Evolutionary conservation across 2,888 invertebrate species (phyloP).

Genomic region (Eulithis prunata): DNA sequence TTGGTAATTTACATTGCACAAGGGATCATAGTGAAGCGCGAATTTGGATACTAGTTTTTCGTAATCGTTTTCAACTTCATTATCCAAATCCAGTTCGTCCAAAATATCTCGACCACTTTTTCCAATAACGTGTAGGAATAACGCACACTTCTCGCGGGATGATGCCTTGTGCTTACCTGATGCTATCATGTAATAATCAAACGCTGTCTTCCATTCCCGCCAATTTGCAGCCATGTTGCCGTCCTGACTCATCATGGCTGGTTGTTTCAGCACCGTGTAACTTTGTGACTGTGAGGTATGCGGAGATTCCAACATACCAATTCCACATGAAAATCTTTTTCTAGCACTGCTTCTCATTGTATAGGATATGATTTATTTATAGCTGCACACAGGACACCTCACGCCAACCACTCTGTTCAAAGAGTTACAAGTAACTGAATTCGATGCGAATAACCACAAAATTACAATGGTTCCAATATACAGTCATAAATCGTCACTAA

Average conservation of each 20-base stretch:
- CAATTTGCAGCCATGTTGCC: slow-evolving; percentile 28
- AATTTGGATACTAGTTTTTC: slow-evolving; percentile 19
- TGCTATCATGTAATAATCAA: slow-evolving; percentile 34
- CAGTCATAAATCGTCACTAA: slow-evolving; percentile 13
- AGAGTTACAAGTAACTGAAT: slow-evolving; percentile 4
- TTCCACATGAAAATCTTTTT: slow-evolving; percentile 2
- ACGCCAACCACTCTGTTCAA: slow-evolving; percentile 1
- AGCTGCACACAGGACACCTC: neutral
- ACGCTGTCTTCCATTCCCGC: slow-evolving; percentile 31
- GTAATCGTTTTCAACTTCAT: slow-evolving; percentile 13
- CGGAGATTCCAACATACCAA: neutral
- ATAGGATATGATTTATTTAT: neutral
- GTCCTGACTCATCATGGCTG: slow-evolving; percentile 11
- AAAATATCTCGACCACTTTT: slow-evolving; percentile 16
- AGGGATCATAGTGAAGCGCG: slow-evolving; percentile 16
- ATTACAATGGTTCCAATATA: neutral
- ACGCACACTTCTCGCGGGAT: slow-evolving; percentile 30
- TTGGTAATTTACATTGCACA: slow-evolving; percentile 32
- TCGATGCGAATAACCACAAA: slow-evolving; percentile 1
- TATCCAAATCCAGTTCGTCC: slow-evolving; percentile 18
- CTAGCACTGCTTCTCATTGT: slow-evolving; percentile 5
- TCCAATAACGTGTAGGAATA: slow-evolving; percentile 41
- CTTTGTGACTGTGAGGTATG: neutral
- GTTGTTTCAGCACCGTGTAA: slow-evolving; percentile 20
- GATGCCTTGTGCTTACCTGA: slow-evolving; percentile 25